A percentile compares a stretch with the other conserved stretches of the same genome.
These are phyloP conservation scores for Gallinago stenura DNA, from an alignment of 2,797 vertebrate species.

Conservation along the genomic window DNA sequence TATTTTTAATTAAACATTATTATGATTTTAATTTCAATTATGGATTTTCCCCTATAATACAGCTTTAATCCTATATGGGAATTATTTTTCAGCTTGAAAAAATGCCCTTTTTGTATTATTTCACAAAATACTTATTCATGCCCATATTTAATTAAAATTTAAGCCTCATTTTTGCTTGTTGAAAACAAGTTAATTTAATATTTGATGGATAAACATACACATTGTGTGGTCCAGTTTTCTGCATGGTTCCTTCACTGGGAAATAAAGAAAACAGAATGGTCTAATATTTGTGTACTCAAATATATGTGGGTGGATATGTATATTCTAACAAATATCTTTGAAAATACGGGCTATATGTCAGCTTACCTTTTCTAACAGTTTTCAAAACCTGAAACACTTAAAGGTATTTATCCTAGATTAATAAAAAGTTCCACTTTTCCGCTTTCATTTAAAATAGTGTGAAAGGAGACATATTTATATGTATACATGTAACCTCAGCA, in stretches of 20 bases:
- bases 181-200: background rate
- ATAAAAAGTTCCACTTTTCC: background rate
- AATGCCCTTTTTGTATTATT: background rate
- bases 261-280: background rate
- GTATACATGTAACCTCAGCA: background rate
- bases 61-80: background rate
- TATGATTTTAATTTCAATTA: constrained; percentile 19
- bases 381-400: background rate
- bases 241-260: background rate
- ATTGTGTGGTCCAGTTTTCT: background rate
- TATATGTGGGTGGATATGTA: background rate
- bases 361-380: background rate
- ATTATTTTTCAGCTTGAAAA: constrained; percentile 31
- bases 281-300: background rate
- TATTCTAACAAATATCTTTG: background rate
- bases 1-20: constrained; percentile 35
- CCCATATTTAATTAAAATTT: constrained; percentile 27
- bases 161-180: background rate
- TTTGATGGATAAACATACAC: background rate
- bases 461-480: background rate
- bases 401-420: background rate
- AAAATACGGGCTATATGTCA: background rate
- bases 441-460: background rate
- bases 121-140: constrained; percentile 24
- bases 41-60: background rate